Evolutionary conservation across 2,113 vertebrate species (phyloP), one percentile per base, ranked within the genome.

Genomic region (Microcebus lehilahytsara): DNA sequence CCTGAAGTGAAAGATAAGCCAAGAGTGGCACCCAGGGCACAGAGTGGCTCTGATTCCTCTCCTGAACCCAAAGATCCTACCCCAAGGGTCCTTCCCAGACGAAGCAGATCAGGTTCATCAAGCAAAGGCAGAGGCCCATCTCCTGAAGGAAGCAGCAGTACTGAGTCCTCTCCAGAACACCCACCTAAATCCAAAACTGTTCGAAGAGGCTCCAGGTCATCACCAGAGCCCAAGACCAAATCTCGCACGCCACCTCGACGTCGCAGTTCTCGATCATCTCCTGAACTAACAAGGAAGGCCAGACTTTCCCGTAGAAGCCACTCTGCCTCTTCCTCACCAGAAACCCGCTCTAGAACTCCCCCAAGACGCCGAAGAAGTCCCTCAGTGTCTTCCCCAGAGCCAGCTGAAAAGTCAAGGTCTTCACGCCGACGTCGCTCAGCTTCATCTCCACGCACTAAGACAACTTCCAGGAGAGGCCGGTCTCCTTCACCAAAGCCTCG

Each of bases 351-450:
- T 23, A 97, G 98, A 93, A 98, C 98, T 12, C 98, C 98, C 1
- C 97, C 97, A 53, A 97, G 98, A 58, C 98, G 97, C n/a, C 95
- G 97, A 49, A 93, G 98, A 87, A 98, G 98, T 85, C 98, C 98
- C 6, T 98, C 98, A 20, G 97, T 98, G 9, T 98, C 98, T 83
- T 98, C 98, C 22, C 98, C 98, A 85, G 97, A 98, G 66, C 98
- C 97, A 19, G 84, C 96, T 62, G 97, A 98, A 72, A 98, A 98
- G 46, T 98, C 98, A 0, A 96, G 98, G 32, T 98, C 98, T 80
- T 96, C 98, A 42, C 97, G 97, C 12, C 92, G 98, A 1, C 85
- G 97, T 1, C 98, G 98, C 51, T 98, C 98, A 37, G 97, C 97
- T 51, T 98, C 98, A 5, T 98, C 98, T 27, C 96, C 98, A 25